phyloP scores from a whole-genome alignment of 2,888 invertebrate species.

The Caenorhabditis sp. region DNA sequence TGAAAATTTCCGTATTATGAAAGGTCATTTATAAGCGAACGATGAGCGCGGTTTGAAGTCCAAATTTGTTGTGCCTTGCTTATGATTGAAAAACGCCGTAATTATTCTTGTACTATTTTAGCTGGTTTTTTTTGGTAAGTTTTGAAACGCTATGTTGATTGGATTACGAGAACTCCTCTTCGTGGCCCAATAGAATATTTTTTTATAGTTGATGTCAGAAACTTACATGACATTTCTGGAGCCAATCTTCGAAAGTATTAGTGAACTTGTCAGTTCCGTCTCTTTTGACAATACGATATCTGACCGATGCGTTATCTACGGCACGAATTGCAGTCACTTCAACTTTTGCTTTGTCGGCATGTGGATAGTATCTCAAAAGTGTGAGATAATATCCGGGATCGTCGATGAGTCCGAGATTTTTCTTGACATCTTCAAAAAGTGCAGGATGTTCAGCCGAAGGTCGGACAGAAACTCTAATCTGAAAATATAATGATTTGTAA shows the following conservation, averaged over 20 bases:
- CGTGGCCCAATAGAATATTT: too few species aligned
- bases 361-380: slow-evolving; percentile 14
- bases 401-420: slow-evolving; percentile 30
- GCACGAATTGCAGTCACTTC: slow-evolving; percentile 27
- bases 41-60: too few species aligned
- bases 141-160: too few species aligned
- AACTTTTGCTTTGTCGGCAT: not conserved
- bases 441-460: not conserved
- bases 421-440: slow-evolving; percentile 19
- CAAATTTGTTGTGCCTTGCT: too few species aligned
- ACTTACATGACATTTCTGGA: not conserved
- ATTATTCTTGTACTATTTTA: too few species aligned
- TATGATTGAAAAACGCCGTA: too few species aligned
- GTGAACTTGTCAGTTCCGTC: not conserved
- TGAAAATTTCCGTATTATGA: too few species aligned
- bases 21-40: too few species aligned
- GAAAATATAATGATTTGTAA: not conserved
- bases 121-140: too few species aligned
- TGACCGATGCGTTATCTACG: slow-evolving; percentile 16
- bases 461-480: slow-evolving; percentile 17
- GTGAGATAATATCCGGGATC: slow-evolving; percentile 19
- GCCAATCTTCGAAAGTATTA: slow-evolving; percentile 1
- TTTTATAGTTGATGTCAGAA: too few species aligned
- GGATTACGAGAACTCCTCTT: too few species aligned
- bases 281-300: slow-evolving; percentile 24